phyloP scores from a whole-genome alignment of 2,888 invertebrate species.

The Lochmaea capreae region DNA sequence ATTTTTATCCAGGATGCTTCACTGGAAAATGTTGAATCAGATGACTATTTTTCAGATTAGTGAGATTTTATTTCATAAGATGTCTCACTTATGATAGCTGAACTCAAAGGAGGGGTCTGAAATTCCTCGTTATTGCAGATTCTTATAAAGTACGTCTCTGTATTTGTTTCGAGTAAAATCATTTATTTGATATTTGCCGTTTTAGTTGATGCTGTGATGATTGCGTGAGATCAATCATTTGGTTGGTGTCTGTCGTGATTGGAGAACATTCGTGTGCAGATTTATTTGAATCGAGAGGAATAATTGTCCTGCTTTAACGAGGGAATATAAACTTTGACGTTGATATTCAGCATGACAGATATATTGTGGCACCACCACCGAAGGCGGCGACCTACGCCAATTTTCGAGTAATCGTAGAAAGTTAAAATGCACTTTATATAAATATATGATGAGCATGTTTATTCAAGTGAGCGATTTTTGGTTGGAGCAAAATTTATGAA shows the following conservation, averaged over 20 bases:
- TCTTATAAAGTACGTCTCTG: constrained; percentile 19
- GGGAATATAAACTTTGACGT: constrained; percentile 31
- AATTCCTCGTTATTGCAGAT: not conserved
- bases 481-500: no score
- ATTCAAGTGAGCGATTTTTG: not conserved
- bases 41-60: no score
- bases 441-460: not conserved
- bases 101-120: no score
- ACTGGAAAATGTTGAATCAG: no score
- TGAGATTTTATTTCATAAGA: no score
- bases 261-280: constrained; percentile 33
- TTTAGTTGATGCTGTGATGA: constrained; percentile 32
- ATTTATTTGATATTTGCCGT: constrained; percentile 41
- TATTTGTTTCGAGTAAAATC: constrained; percentile 25
- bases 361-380: constrained; percentile 11
- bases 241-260: constrained; percentile 38
- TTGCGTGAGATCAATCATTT: constrained; percentile 41
- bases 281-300: constrained; percentile 31
- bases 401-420: not conserved
- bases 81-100: no score
- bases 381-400: constrained; percentile 17
- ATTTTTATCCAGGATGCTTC: no score
- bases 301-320: constrained; percentile 33
- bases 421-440: not conserved
- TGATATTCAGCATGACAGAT: constrained; percentile 30